A percentile compares a stretch with the other conserved stretches of the same genome.
Evolutionary conservation across 1,140 invertebrate genomes (phyloP).

Genomic region (Leptinotarsa defecta): DNA sequence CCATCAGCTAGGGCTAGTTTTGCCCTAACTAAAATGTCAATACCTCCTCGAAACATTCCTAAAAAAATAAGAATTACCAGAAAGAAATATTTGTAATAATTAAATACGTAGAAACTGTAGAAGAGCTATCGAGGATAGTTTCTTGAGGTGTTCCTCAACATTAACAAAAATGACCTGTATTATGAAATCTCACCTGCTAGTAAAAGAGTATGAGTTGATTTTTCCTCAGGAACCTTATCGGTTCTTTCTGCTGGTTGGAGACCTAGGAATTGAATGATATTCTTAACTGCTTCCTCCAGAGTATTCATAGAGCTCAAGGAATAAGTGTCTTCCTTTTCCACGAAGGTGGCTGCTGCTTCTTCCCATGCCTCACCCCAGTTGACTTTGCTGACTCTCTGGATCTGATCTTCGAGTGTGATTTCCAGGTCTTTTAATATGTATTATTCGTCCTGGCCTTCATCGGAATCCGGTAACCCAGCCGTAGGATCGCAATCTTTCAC

Average conservation of each 20-base stretch:
- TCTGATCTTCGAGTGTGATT: conserved; percentile 86
- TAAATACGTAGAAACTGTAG: too few relatives aligned
- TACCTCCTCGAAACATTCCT: conserved; percentile 86
- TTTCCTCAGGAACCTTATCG: conserved; percentile 84
- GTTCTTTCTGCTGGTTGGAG: conserved; percentile 84
- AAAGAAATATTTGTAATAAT: not conserved
- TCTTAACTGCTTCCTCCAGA: conserved; percentile 86
- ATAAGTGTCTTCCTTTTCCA: conserved; percentile 89
- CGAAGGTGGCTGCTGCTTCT: conserved; percentile 62
- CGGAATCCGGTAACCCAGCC: conserved; percentile 90
- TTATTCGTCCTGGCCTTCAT: conserved; percentile 77
- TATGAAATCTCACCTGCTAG: conserved; percentile 64
- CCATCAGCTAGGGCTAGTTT: conserved; percentile 79
- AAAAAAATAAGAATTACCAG: conserved; percentile 40
- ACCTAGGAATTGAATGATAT: conserved; percentile 85
- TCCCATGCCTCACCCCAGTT: conserved; percentile 81
- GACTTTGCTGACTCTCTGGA: conserved; percentile 81
- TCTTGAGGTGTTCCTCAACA: not conserved
- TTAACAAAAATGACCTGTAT: too few relatives aligned
- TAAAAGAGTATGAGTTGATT: conserved; percentile 79
- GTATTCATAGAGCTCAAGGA: conserved; percentile 79
- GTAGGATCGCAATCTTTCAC: conserved; percentile 96
- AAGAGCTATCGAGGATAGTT: too few relatives aligned
- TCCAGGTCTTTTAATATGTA: conserved; percentile 92
- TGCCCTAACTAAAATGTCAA: conserved; percentile 85